phyloP scores from a whole-genome alignment of 2,113 vertebrate genomes.

The Gila orcuttii region DNA sequence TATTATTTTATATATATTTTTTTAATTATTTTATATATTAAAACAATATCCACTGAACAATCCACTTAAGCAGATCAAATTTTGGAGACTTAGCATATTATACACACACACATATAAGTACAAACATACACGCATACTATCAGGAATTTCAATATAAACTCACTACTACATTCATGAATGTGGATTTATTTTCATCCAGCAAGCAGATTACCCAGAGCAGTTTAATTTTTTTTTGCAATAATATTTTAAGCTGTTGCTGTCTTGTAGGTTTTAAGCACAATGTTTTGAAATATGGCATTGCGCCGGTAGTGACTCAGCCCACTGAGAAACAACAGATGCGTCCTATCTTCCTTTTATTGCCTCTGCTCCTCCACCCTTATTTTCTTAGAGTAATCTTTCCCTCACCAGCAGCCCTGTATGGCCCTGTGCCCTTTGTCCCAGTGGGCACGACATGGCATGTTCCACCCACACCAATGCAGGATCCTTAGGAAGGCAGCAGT shows the following conservation, averaged over 20 bases:
- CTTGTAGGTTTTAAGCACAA: background rate
- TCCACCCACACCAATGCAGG: conserved; percentile 11
- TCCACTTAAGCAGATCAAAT: background rate
- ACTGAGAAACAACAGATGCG: conserved; percentile 54
- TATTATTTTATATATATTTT: too few relatives aligned
- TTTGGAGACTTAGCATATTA: conserved; percentile 7
- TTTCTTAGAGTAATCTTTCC: conserved; percentile 23
- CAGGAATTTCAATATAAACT: conserved; percentile 23
- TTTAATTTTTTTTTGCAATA: background rate
- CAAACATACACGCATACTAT: conserved; percentile 23
- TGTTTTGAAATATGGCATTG: conserved; percentile 38
- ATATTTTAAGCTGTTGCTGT: background rate
- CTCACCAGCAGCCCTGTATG: conserved; percentile 25
- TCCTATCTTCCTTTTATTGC: conserved; percentile 38
- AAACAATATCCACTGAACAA: too few relatives aligned
- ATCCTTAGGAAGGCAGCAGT: conserved; percentile 44
- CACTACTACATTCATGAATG: conserved; percentile 11
- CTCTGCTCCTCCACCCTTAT: conserved; percentile 34
- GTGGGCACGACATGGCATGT: conserved; percentile 48
- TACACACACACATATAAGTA: conserved; percentile 31
- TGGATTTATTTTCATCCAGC: background rate
- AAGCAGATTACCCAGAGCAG: background rate
- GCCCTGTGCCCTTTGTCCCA: conserved; percentile 44
- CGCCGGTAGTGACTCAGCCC: background rate
- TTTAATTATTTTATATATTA: too few relatives aligned